Conservation (phyloP, 2,888 invertebrate species). For the Machimus atricapillus region DNA sequence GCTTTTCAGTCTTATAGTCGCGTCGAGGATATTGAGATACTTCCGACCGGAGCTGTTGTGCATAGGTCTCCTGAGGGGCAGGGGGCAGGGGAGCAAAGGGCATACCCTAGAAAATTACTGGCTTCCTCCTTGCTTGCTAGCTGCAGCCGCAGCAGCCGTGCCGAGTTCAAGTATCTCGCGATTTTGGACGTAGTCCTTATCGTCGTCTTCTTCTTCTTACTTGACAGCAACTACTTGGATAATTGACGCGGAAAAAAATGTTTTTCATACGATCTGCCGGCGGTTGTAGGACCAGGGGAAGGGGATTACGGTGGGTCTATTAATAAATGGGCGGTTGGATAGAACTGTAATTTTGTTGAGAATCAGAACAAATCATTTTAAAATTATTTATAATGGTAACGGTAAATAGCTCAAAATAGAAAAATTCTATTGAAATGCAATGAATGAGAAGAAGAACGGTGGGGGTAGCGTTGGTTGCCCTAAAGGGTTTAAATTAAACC, state of each 20-base stretch:
- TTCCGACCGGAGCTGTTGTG: slow-evolving; percentile 4
- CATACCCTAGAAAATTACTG: background rate
- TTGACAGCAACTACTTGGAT: background rate
- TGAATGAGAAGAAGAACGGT: too few relatives aligned
- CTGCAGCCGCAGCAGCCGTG: background rate
- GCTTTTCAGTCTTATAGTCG: slow-evolving; percentile 14
- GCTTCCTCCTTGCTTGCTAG: background rate
- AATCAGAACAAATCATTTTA: background rate
- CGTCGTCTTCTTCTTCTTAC: background rate
- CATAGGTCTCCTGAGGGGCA: background rate
- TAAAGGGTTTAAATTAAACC: too few relatives aligned
- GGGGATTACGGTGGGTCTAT: background rate
- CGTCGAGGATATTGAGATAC: slow-evolving; percentile 21
- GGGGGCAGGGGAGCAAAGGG: background rate
- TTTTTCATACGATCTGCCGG: background rate
- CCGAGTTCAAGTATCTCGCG: slow-evolving; percentile 1
- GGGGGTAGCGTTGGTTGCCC: too few relatives aligned
- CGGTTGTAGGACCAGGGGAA: background rate
- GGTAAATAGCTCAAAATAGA: background rate
- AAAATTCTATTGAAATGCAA: too few relatives aligned
- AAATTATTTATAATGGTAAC: background rate
- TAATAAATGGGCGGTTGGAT: background rate
- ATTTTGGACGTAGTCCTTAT: slow-evolving; percentile 1
- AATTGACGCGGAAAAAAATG: background rate
- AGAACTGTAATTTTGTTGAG: background rate